phyloP scores from a whole-genome alignment of 1,140 invertebrate species.

The Drosophila punjabiensis region DNA sequence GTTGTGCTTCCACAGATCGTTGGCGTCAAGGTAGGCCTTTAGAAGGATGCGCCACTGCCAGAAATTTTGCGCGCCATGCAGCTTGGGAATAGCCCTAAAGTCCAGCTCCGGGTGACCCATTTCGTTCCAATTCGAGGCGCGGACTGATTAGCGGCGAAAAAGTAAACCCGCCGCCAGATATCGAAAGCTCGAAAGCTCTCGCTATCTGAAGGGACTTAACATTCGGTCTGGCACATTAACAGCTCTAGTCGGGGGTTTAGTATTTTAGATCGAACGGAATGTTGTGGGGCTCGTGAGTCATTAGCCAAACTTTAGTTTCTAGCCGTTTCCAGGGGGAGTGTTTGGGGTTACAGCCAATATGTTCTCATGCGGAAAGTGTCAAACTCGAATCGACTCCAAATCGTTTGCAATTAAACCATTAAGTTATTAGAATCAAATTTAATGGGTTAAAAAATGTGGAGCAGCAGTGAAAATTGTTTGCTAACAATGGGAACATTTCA shows the following conservation, averaged over 20 bases:
- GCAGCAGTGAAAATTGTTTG: conserved; percentile 19
- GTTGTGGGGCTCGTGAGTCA: conserved; percentile 19
- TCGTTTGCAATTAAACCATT: conserved; percentile 73
- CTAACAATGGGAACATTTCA: conserved; percentile 48
- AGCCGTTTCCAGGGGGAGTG: conserved; percentile 7
- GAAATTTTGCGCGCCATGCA: conserved; percentile 59
- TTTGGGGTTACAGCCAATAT: conserved; percentile 1
- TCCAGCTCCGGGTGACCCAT: conserved; percentile 61
- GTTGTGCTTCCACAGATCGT: conserved; percentile 64
- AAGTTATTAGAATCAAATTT: conserved; percentile 80
- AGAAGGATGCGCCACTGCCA: conserved; percentile 68
- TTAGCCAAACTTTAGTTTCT: conserved; percentile 20
- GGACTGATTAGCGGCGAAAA: conserved; percentile 7
- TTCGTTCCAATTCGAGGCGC: conserved; percentile 13
- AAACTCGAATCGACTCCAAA: conserved; percentile 33
- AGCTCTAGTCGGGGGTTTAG: conserved; percentile 21
- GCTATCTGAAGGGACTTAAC: conserved; percentile 44
- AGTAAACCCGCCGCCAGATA: conserved; percentile 15
- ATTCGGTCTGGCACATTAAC: conserved; percentile 26
- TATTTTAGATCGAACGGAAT: conserved; percentile 35
- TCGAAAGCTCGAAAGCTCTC: conserved; percentile 33
- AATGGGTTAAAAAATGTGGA: conserved; percentile 36
- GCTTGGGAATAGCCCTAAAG: conserved; percentile 61
- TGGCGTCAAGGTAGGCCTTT: conserved; percentile 50
- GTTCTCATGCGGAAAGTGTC: conserved; percentile 61